A percentile compares a stretch with the other conserved stretches of the same genome.
Conservation (phyloP, 2,888 invertebrate species). For the Dioctria linearis region DNA sequence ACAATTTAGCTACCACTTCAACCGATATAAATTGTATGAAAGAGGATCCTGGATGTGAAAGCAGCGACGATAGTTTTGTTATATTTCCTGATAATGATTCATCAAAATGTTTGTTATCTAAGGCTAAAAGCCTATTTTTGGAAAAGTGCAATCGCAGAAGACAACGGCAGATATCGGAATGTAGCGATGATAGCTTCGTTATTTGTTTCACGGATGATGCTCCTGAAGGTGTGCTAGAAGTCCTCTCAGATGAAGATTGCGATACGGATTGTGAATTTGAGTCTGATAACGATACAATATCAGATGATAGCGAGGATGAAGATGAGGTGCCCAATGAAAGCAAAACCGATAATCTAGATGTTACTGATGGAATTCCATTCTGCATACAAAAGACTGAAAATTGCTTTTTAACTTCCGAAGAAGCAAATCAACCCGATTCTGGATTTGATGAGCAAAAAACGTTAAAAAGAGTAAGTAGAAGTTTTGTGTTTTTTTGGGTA, state of each 20-base stretch:
- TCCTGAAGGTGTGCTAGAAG: slow-evolving; percentile 55
- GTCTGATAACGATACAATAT: slow-evolving; percentile 33
- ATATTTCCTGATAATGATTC: slow-evolving; percentile 45
- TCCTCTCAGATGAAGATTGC: slow-evolving; percentile 47
- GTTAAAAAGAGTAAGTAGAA: slow-evolving; percentile 61
- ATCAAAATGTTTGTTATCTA: neutral
- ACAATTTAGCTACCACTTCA: neutral
- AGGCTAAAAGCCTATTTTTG: neutral
- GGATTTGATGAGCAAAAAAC: slow-evolving; percentile 60
- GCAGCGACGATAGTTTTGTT: slow-evolving; percentile 59
- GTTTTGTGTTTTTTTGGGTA: neutral
- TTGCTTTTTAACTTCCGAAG: slow-evolving; percentile 11
- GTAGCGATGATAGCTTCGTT: slow-evolving; percentile 63
- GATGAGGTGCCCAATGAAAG: slow-evolving; percentile 18
- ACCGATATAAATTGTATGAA: neutral
- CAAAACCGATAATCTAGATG: neutral
- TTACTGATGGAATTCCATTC: slow-evolving; percentile 44
- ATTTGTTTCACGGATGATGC: slow-evolving; percentile 61
- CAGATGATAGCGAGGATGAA: slow-evolving; percentile 42
- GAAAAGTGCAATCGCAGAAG: slow-evolving; percentile 14
- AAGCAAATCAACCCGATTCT: slow-evolving; percentile 59
- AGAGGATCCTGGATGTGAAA: slow-evolving; percentile 46
- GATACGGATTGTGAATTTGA: slow-evolving; percentile 26
- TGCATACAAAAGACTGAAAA: slow-evolving; percentile 52
- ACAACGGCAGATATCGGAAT: slow-evolving; percentile 62